Conservation (phyloP, 1,140 invertebrate species). For the Mizuhopecten yessoensis region DNA sequence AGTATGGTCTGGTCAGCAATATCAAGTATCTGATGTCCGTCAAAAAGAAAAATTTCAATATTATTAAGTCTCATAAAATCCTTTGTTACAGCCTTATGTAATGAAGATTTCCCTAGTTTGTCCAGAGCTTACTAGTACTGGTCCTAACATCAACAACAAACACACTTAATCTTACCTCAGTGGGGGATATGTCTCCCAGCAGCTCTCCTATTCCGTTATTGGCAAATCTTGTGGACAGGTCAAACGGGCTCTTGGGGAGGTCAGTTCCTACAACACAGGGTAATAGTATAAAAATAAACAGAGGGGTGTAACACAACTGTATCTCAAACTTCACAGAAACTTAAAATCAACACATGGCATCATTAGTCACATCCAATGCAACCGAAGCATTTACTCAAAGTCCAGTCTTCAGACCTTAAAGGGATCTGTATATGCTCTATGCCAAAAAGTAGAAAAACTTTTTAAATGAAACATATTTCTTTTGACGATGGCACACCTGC, state of each 20-base stretch:
- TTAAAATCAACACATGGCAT: not conserved
- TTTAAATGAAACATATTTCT: not conserved
- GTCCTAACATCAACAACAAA: not conserved
- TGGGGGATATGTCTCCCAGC: slow-evolving; percentile 48
- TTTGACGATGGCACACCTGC: too few species aligned
- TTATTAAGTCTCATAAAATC: too few species aligned
- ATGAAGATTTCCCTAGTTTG: not conserved
- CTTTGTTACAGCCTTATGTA: too few species aligned
- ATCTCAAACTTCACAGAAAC: not conserved
- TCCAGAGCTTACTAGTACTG: too few species aligned
- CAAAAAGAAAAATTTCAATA: too few species aligned
- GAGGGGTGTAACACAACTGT: not conserved
- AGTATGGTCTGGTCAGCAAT: too few species aligned
- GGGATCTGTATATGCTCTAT: not conserved
- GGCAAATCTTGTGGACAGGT: not conserved
- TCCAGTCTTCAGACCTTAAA: not conserved
- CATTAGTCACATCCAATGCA: not conserved
- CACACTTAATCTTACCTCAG: slow-evolving; percentile 47
- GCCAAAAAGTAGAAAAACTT: not conserved
- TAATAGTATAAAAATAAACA: slow-evolving; percentile 9
- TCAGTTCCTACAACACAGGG: not conserved
- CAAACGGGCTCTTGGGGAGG: not conserved
- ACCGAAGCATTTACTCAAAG: not conserved
- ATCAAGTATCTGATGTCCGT: too few species aligned
- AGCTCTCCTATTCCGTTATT: slow-evolving; percentile 22